Evolutionary conservation across 2,888 invertebrate genomes (phyloP), one percentile per base, ranked within the genome.

Genomic region (Mythimna vitellina): DNA sequence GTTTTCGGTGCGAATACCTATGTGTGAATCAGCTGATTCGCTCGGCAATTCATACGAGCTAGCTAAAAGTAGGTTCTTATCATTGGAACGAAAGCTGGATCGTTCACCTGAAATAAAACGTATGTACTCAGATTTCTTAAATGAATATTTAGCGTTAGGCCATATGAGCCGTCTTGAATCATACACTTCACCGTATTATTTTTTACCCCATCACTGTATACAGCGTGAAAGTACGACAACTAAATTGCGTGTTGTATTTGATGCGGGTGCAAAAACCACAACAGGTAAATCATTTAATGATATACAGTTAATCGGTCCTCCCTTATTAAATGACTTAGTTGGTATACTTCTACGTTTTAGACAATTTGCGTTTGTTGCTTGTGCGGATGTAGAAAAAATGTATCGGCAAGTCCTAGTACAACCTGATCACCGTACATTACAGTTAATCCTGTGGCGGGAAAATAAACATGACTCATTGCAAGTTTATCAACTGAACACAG

Each of bases 201-300:
- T 56, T 25, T 56, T 56, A 29, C 54, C 54, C 17, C 54, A 56
- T 56, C 54, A 56, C 14, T 56, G 54, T 29, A 17, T 56, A 29
- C 54, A 56, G 25, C 54, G 54, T 56, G 54, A 56, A 56, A 56
- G 25, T 56, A 56, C 54, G 54, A 56, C 54, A 56, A 56, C 25
- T 56, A 54, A 54, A 25, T 54, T 54, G 25, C 54, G 54, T 25
- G 22, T 54, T 22, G 35, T 35, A 7, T 35, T 35, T 7, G 35
- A 35, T 35, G 35, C 35, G 7, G 53, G 53, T 12, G 53, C 53
- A 12, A 53, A 53, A 22, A 53, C 53, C 22, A 53, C 22, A n/a
- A n/a, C n/a, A n/a, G n/a, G n/a, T n/a, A n/a, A n/a, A n/a, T n/a
- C 46, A 46, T 46, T 46, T 46, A 46, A 46, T 46, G 46, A 46